These are phyloP conservation scores for Aelia acuminata DNA, from an alignment of 2,888 invertebrate species.

Conservation along the genomic window DNA sequence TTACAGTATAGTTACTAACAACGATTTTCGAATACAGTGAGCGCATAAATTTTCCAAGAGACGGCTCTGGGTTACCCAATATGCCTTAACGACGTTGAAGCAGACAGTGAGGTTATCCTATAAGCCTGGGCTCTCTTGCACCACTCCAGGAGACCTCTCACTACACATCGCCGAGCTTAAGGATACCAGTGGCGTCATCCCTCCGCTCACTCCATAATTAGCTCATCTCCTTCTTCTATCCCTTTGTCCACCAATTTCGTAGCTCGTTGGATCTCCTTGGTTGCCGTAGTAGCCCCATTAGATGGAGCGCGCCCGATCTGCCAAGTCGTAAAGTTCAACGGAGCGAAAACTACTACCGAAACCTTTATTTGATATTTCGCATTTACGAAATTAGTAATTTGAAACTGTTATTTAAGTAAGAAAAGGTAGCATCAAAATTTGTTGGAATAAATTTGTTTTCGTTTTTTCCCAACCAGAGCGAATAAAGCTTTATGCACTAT, in stretches of 20 bases:
- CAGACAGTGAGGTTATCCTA: background rate
- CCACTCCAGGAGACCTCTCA: background rate
- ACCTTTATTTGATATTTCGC: too few species aligned
- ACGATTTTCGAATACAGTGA: background rate
- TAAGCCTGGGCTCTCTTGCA: too few species aligned
- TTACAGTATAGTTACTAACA: background rate
- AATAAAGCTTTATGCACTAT: too few species aligned
- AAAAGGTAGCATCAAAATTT: too few species aligned
- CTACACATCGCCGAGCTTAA: background rate
- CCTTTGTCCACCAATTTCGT: background rate
- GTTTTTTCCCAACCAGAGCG: too few species aligned
- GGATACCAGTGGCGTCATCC: background rate
- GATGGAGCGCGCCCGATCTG: background rate
- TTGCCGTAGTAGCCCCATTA: background rate
- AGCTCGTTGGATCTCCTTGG: background rate
- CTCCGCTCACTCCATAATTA: conserved; percentile 17
- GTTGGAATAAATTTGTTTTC: too few species aligned
- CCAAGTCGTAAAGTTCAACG: background rate
- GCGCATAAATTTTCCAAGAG: conserved; percentile 3
- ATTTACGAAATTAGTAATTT: too few species aligned
- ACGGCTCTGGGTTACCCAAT: background rate
- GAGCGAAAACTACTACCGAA: background rate
- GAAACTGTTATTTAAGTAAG: too few species aligned
- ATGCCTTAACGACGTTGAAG: background rate
- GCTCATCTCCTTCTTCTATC: background rate